Base-by-base conservation (phyloP, 2,797 vertebrate species). In the Pelobates cultripes region DNA sequence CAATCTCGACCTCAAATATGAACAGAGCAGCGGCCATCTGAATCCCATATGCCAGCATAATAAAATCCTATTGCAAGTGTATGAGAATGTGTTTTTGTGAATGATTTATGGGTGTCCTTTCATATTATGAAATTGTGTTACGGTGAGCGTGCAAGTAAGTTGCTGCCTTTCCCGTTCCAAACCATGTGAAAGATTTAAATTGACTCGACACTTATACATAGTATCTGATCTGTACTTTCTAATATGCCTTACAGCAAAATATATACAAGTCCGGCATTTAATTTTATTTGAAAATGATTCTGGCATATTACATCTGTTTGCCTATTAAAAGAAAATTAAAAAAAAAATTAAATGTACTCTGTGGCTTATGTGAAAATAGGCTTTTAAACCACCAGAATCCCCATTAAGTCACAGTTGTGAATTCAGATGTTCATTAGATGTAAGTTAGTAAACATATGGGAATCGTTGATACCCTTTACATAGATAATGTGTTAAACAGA, bases 121-220 rank as follows among this genome's bases (percentile, higher is more conserved):
- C 73, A 74, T 60, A 68, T 77, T 70, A 64, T 76, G 12, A 71
- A 75, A 66, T 80, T 77, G 47, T 71, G 74, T 61, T 43, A 81
- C 76, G 82, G 61, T 70, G 84, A 80, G 84, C 70, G 51, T 10
- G 42, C 76, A 83, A 81, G 61, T 43, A 42, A 44, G 5, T 77
- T 15, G 71, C 51, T 87, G 28, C 8, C 67, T 45, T 79, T 72
- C 14, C 28, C 8, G 72, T 47, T 64, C 69, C 8, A 57, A 6
- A 41, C 15, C 12, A 43, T 28, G 3, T n/a, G 12, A 9, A 13
- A 45, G 57, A 63, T n/a, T 9, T 42, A 71, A 61, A n/a, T 61
- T 7, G 2, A 43, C 28, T 41, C 15, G 28, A 45, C 28, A 70
- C 61, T 51, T 51, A 5, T 51, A 51, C 3, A 10, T 17, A 7